Evolutionary conservation across 1,140 invertebrate species (phyloP).

Genomic region (Ctenoplectra terminalis): DNA sequence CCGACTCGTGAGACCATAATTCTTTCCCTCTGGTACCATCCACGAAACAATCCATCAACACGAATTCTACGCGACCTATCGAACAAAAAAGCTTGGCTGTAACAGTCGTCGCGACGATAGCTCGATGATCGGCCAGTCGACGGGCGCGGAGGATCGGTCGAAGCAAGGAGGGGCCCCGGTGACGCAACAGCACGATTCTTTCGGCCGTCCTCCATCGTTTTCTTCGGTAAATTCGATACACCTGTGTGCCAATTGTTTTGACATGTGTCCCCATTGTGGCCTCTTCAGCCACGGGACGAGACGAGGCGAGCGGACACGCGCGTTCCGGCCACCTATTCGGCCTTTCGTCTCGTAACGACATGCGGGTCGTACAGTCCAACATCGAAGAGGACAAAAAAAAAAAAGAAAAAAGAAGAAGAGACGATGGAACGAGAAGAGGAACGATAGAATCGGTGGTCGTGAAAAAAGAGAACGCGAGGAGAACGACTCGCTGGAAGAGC

Average conservation of each 20-base stretch:
- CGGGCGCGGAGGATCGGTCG: neutral
- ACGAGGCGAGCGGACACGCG: constrained; percentile 53
- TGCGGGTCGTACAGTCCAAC: constrained; percentile 76
- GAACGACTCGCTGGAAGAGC: too few species aligned
- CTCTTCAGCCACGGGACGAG: constrained; percentile 43
- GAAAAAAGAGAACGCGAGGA: constrained; percentile 39
- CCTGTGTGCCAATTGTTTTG: constrained; percentile 81
- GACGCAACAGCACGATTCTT: constrained; percentile 67
- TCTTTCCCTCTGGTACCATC: neutral
- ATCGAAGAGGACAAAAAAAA: constrained; percentile 45
- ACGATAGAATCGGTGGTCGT: neutral
- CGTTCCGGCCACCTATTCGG: constrained; percentile 64
- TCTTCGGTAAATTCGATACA: constrained; percentile 75
- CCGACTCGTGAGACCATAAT: neutral
- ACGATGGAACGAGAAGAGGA: neutral
- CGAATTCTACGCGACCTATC: neutral
- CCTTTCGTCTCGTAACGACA: constrained; percentile 66
- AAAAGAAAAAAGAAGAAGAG: neutral
- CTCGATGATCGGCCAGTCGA: constrained; percentile 6
- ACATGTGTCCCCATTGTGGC: constrained; percentile 79
- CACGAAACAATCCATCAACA: neutral
- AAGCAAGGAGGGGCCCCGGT: constrained; percentile 19
- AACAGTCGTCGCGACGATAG: constrained; percentile 33
- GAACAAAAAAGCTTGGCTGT: neutral
- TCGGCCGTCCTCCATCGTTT: constrained; percentile 60